phyloP scores from a whole-genome alignment of 30 jellyfish, hydroid and myxozoan genomes.

The Aurelia sp. region DNA sequence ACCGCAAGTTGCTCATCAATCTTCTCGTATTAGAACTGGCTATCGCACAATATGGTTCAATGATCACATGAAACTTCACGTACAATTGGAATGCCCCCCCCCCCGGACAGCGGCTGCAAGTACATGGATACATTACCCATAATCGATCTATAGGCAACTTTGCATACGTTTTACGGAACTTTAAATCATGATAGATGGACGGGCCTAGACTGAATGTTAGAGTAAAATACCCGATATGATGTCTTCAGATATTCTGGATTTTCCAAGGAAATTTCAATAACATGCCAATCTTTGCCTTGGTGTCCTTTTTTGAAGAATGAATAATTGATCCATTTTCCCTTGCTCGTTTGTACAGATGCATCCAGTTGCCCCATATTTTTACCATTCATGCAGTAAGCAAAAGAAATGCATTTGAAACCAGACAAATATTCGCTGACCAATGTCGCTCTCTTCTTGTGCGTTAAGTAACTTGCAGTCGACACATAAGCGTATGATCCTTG shows the following conservation, averaged over 20 bases:
- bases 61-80: too few species aligned
- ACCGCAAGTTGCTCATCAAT: too few species aligned
- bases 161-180: too few species aligned
- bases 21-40: too few species aligned
- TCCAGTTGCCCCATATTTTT: slow-evolving; percentile 67
- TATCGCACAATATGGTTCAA: too few species aligned
- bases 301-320: slow-evolving; percentile 54
- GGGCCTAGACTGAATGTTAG: too few species aligned
- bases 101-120: too few species aligned
- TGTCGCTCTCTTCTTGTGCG: slow-evolving; percentile 46
- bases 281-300: slow-evolving; percentile 83
- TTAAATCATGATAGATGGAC: too few species aligned
- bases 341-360: slow-evolving; percentile 4
- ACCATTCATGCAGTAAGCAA: slow-evolving; percentile 76
- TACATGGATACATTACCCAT: too few species aligned
- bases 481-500: slow-evolving; percentile 49
- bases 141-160: too few species aligned
- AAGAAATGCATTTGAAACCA: slow-evolving; percentile 71
- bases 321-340: slow-evolving; percentile 10
- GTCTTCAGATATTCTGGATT: slow-evolving; percentile 4
- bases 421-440: slow-evolving; percentile 35
- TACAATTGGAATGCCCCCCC: too few species aligned
- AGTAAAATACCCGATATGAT: slow-evolving; percentile 13
- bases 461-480: slow-evolving; percentile 8
- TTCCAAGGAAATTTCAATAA: slow-evolving; percentile 31